These are phyloP conservation scores for Aphis gossypii DNA, from an alignment of 1,140 invertebrate genomes.

Conservation along the genomic window DNA sequence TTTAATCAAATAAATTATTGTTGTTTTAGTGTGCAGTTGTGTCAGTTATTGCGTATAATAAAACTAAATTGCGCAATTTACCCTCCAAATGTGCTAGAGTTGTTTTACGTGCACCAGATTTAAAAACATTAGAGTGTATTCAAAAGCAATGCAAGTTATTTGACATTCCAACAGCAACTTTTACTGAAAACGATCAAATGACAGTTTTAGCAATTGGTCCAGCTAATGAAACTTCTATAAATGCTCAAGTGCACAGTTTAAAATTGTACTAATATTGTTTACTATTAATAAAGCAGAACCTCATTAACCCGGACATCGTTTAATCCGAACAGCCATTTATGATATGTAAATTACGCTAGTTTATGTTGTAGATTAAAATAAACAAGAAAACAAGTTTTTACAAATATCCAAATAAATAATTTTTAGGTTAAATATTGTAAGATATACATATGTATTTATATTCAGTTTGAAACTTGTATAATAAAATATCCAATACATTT, in stretches of 20 bases:
- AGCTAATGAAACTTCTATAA: constrained; percentile 27
- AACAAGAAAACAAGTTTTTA: too few species aligned
- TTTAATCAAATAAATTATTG: background rate
- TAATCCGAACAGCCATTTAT: too few species aligned
- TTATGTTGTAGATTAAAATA: too few species aligned
- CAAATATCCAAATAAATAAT: too few species aligned
- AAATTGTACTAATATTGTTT: constrained; percentile 34
- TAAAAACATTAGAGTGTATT: constrained; percentile 27
- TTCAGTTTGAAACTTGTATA: too few species aligned
- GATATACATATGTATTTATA: too few species aligned
- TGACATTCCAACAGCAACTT: constrained; percentile 23
- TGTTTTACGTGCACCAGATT: constrained; percentile 39
- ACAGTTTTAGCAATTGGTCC: constrained; percentile 21
- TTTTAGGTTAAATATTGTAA: too few species aligned
- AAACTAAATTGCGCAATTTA: background rate
- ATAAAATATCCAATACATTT: too few species aligned
- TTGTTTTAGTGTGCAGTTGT: constrained; percentile 52
- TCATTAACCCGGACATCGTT: too few species aligned
- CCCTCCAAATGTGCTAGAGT: constrained; percentile 45
- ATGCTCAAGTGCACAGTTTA: constrained; percentile 16
- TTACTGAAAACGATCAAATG: constrained; percentile 26
- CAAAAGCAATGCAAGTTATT: constrained; percentile 35
- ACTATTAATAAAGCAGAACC: background rate
- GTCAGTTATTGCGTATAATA: constrained; percentile 26
- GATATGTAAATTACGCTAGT: too few species aligned